These are phyloP conservation scores for Acronicta alni DNA, from an alignment of 2,888 invertebrate genomes.

Conservation along the genomic window DNA sequence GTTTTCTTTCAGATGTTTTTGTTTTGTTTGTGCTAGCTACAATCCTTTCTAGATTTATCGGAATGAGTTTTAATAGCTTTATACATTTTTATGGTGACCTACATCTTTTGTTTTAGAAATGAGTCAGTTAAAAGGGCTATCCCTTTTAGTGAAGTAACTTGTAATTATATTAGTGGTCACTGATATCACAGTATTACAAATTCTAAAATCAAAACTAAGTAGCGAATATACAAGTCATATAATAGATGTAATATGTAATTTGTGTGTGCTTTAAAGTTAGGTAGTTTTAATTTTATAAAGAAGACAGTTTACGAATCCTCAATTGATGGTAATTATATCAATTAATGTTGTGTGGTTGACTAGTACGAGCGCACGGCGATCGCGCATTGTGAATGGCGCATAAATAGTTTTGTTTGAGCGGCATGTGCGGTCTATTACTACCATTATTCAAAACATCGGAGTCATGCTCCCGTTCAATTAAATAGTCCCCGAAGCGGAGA, in stretches of 20 bases:
- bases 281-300: not conserved
- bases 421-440: slow-evolving; percentile 77
- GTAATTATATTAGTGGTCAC: too few relatives aligned
- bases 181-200: too few relatives aligned
- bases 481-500: slow-evolving; percentile 75
- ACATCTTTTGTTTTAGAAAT: not conserved
- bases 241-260: not conserved
- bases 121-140: too few relatives aligned
- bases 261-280: not conserved
- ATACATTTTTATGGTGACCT: not conserved
- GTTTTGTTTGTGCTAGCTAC: too few relatives aligned
- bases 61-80: not conserved
- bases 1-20: too few relatives aligned
- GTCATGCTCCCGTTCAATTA: slow-evolving; percentile 84
- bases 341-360: slow-evolving; percentile 40
- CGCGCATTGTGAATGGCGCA: slow-evolving; percentile 48
- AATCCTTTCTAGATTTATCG: too few relatives aligned
- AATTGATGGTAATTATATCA: slow-evolving; percentile 34
- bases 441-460: slow-evolving; percentile 82
- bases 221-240: too few relatives aligned
- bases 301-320: not conserved
- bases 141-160: too few relatives aligned
- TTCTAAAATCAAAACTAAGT: too few relatives aligned
- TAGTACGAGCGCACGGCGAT: slow-evolving; percentile 28
- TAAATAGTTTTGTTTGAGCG: slow-evolving; percentile 69